Conservation (phyloP, 2,888 invertebrate species). For the Acleris laterana region DNA sequence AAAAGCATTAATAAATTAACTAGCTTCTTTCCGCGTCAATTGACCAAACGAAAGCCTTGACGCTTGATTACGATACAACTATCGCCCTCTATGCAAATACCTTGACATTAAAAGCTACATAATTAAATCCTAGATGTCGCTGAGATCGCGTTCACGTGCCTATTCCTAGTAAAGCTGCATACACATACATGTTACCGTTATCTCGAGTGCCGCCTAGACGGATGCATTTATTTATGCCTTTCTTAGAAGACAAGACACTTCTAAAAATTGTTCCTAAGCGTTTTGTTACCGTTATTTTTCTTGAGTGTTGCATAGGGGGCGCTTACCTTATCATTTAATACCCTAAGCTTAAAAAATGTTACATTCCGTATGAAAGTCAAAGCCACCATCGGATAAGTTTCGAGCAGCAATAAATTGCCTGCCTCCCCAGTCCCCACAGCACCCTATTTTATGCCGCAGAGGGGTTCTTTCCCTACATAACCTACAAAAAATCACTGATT, state of each 20-base stretch:
- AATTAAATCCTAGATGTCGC: slow-evolving; percentile 43
- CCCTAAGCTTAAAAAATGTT: too few species aligned
- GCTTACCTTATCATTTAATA: background rate
- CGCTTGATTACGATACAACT: slow-evolving; percentile 40
- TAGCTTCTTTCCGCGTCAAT: too few species aligned
- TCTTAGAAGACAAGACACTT: slow-evolving; percentile 32
- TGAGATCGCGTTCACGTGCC: slow-evolving; percentile 41
- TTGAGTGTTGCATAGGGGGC: background rate
- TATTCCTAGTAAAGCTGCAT: slow-evolving; percentile 45
- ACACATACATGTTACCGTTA: slow-evolving; percentile 42
- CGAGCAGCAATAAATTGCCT: background rate
- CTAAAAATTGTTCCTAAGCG: background rate
- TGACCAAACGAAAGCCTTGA: background rate
- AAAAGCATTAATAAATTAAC: too few species aligned
- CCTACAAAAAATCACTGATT: background rate
- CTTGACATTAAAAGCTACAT: background rate
- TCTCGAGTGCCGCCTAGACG: slow-evolving; percentile 37
- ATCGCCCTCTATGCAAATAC: slow-evolving; percentile 34
- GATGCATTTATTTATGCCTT: slow-evolving; percentile 19
- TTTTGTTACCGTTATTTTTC: too few species aligned
- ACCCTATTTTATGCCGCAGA: background rate
- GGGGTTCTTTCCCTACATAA: slow-evolving; percentile 7
- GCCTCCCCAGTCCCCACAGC: slow-evolving; percentile 6
- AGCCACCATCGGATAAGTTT: too few species aligned
- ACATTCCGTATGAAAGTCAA: too few species aligned